These are phyloP conservation scores for Cantharis rufa DNA, from an alignment of 2,888 invertebrate species.

Conservation along the genomic window DNA sequence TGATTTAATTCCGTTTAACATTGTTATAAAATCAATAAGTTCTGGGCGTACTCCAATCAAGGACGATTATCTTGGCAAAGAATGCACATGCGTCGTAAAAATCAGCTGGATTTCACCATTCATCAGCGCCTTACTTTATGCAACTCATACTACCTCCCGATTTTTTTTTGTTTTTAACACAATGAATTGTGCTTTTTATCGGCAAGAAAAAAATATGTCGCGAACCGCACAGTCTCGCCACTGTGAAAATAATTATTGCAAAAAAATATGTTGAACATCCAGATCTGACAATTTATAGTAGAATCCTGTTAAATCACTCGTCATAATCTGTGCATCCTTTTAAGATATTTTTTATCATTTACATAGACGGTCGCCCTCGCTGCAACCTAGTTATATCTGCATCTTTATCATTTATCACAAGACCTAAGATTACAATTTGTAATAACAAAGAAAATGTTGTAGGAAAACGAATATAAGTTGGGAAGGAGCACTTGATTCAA, in stretches of 20 bases:
- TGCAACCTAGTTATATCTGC: not conserved
- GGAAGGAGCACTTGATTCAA: slow-evolving; percentile 55
- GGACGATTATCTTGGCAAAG: slow-evolving; percentile 33
- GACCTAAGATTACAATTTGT: not conserved
- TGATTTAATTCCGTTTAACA: slow-evolving; percentile 29
- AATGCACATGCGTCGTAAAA: slow-evolving; percentile 42
- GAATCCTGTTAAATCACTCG: not conserved
- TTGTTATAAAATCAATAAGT: slow-evolving; percentile 51
- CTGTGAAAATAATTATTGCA: not conserved
- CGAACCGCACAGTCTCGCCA: not conserved
- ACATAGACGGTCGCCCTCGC: not conserved
- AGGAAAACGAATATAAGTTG: slow-evolving; percentile 55
- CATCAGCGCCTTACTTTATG: slow-evolving; percentile 17
- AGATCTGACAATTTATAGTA: not conserved
- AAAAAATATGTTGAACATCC: not conserved
- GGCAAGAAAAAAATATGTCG: not conserved
- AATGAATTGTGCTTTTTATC: not conserved
- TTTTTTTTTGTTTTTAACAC: not conserved
- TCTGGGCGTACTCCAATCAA: slow-evolving; percentile 48
- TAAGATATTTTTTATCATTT: not conserved
- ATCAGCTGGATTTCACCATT: slow-evolving; percentile 45
- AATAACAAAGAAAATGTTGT: slow-evolving; percentile 31
- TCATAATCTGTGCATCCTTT: not conserved
- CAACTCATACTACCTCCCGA: slow-evolving; percentile 3
- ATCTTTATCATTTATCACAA: not conserved